Base-by-base conservation (phyloP, 2,888 invertebrate species). In the Limenitis arthemis region DNA sequence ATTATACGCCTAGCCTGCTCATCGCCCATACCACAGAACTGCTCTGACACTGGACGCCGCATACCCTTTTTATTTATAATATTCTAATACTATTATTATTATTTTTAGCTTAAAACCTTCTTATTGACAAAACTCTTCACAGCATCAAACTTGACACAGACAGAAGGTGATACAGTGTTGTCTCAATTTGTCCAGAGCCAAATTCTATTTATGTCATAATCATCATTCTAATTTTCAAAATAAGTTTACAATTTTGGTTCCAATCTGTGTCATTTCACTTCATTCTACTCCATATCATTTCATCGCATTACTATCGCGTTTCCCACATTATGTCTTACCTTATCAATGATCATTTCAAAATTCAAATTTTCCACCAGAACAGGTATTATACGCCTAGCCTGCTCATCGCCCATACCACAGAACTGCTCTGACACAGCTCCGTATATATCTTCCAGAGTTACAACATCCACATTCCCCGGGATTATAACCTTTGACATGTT, bases 1-100 rank as follows among this genome's bases (percentile, higher is more conserved):
- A 85, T 55, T 7, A 87, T 64, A 30, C 77, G 75, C 64, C 81
- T 80, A 1, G 74, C 79, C 7, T 69, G 71, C 0, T 71, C 64
- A 28, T 87, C 84, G 1, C 65, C 59, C n/a, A 88, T 58, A 0
- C 69, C 73, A 42, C 89, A 89, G 64, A 88, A 77, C 66, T 84
- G 80, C 0, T 78, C 75, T 5, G 73, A 70, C n/a, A 87, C 72
- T n/a, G n/a, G n/a, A n/a, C n/a, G n/a, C n/a, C 28, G 20, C 6
- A 51, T 12, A 39, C 44, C 28, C 29, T 5, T 4, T 33, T 7
- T 5, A 28, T 6, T 7, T 33, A 1, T 6, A 30, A 4, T 46
- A 30, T 4, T n/a, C n/a, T 8, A 8, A 5, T 36, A 49, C n/a
- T n/a, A n/a, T 9, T 36, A 20, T 9, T 7, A 44, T 20, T 34